phyloP scores from a whole-genome alignment of 35 echinoderm and acorn worm genomes.

The Heliocidaris tuberculata region DNA sequence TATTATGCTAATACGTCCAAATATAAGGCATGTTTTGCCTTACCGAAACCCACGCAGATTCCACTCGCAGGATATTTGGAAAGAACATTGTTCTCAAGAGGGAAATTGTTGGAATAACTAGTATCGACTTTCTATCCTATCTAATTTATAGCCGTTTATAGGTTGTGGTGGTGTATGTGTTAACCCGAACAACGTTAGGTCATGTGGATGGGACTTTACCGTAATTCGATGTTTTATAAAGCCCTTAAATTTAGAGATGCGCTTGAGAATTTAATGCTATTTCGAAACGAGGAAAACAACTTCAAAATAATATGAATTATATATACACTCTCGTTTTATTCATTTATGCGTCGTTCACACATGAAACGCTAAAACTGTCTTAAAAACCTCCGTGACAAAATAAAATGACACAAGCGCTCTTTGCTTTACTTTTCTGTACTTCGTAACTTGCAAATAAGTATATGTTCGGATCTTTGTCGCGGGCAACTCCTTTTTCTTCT shows the following conservation, averaged over 20 bases:
- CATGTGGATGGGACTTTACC: background rate
- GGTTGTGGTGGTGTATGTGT: background rate
- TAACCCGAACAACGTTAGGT: background rate
- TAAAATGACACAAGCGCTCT: too few relatives aligned
- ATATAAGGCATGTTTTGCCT: background rate
- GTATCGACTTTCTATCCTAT: background rate
- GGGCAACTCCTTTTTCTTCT: too few relatives aligned
- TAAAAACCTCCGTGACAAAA: too few relatives aligned
- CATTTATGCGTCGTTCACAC: too few relatives aligned
- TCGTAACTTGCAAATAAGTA: too few relatives aligned
- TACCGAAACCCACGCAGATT: background rate
- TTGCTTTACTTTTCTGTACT: too few relatives aligned
- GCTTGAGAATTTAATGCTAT: background rate
- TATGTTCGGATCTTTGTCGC: too few relatives aligned
- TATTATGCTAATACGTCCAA: background rate
- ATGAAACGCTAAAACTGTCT: too few relatives aligned
- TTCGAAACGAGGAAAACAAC: background rate
- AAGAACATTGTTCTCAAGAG: background rate
- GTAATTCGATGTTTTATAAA: background rate
- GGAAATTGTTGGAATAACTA: background rate
- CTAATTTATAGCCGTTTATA: conserved; percentile 3
- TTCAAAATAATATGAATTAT: too few relatives aligned
- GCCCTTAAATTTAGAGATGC: background rate
- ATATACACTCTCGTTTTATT: too few relatives aligned
- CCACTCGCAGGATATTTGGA: background rate